Percentiles rank a stretch among this genome's conserved stretches.
These are phyloP conservation scores for Nomada fucata DNA, from an alignment of 2,888 invertebrate genomes.

Conservation along the genomic window DNA sequence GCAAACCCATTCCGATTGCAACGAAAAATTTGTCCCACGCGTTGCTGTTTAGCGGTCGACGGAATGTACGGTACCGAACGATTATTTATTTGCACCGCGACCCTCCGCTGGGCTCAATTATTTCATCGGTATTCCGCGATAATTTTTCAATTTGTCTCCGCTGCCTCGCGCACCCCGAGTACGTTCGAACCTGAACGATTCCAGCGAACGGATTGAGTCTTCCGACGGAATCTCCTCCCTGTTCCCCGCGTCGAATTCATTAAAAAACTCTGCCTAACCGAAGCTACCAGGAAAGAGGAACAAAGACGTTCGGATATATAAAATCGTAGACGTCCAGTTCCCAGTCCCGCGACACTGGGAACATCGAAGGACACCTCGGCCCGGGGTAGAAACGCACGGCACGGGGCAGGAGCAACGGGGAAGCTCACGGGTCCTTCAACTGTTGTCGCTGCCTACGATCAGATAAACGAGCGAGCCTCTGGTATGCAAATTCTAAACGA, in stretches of 20 bases:
- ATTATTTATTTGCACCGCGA: too few species aligned
- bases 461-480: slow-evolving; percentile 79
- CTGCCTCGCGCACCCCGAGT: too few species aligned
- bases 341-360: not conserved
- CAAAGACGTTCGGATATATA: not conserved
- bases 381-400: slow-evolving; percentile 5
- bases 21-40: not conserved
- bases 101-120: too few species aligned
- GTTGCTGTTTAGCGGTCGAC: not conserved
- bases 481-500: slow-evolving; percentile 82
- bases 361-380: slow-evolving; percentile 14
- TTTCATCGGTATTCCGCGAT: too few species aligned
- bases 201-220: too few species aligned
- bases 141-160: too few species aligned
- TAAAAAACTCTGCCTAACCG: too few species aligned
- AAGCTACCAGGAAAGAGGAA: too few species aligned
- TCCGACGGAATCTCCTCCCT: too few species aligned
- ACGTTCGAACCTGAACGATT: too few species aligned
- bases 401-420: slow-evolving; percentile 47
- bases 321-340: not conserved
- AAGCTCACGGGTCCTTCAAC: slow-evolving; percentile 72
- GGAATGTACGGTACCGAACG: not conserved
- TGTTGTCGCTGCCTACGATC: slow-evolving; percentile 78
- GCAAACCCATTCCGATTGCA: not conserved
- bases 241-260: too few species aligned